Base-by-base conservation (phyloP, 1,140 invertebrate genomes). In the Homarus americanus region DNA sequence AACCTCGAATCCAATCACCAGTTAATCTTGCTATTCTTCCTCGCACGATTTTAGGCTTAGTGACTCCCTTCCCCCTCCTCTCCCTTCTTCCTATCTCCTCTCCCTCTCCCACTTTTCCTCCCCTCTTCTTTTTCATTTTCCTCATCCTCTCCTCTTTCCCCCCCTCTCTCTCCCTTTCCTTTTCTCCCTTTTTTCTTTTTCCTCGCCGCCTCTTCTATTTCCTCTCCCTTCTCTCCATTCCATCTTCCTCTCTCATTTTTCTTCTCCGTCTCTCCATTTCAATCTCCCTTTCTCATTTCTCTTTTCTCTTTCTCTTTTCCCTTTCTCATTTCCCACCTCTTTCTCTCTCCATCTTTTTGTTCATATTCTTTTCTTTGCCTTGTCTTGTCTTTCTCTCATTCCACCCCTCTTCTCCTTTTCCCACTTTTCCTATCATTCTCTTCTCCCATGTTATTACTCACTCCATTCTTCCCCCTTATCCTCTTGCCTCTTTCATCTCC, bases 11-110 rank as follows among this genome's bases (percentile, higher is more conserved):
- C 58, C 58, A 63, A 63, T 63, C 58, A 63, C 58, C 58, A 20
- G 15, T 24, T 63, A 63, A 63, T 63, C 58, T 63, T 63, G 4
- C 58, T 63, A 17, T 63, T 63, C 58, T 63, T 24, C 58, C 58
- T 63, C 58, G 58, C 15, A 63, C 58, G 58, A 63, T 63, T 63
- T 63, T 63, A 75, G 72, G 72, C 72, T n/a, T 75, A 40, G 72
- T 32, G 32, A 34, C 38, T 69, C 15, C 58, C 34, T 40, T 24
- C 34, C 58, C 40, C 34, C 32, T 40, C 28, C 82, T 83, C 82
- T n/a, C 80, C 40, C 78, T 38, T 41, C 32, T 24, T 36, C n/a
- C 58, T 66, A 28, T 66, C 58, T 66, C 80, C 34, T 24, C 80
- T 82, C 58, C 49, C 58, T 66, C 80, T 58, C 44, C 78, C 34